phyloP scores from a whole-genome alignment of 2,888 invertebrate genomes.

The Standfussiana lucernea region DNA sequence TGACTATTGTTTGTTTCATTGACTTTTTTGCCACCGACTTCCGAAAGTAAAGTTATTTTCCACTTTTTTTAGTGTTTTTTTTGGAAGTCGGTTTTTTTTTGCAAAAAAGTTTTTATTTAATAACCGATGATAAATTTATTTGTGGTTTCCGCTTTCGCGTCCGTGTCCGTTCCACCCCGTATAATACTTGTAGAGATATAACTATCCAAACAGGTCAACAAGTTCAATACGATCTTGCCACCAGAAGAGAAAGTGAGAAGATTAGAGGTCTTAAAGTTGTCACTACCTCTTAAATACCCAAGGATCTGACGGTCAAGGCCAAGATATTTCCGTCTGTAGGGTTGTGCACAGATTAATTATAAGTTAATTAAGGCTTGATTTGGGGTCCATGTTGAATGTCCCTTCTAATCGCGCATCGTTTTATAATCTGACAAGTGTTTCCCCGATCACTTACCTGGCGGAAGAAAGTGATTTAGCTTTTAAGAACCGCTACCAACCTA shows the following conservation, averaged over 20 bases:
- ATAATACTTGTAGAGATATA: not conserved
- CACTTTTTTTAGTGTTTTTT: too few relatives aligned
- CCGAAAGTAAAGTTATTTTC: too few relatives aligned
- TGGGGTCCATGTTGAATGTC: slow-evolving; percentile 6
- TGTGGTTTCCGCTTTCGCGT: too few relatives aligned
- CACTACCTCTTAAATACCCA: not conserved
- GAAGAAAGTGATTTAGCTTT: too few relatives aligned
- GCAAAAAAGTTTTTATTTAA: too few relatives aligned
- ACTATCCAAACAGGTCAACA: not conserved
- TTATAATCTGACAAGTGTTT: not conserved
- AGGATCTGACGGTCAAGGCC: slow-evolving; percentile 23
- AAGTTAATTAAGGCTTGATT: not conserved
- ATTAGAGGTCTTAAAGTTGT: slow-evolving; percentile 10
- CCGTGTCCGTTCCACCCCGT: too few relatives aligned
- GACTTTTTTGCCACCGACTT: too few relatives aligned
- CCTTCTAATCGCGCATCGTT: not conserved
- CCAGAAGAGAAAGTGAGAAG: slow-evolving; percentile 17
- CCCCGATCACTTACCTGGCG: too few relatives aligned
- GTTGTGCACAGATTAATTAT: not conserved
- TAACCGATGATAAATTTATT: too few relatives aligned
- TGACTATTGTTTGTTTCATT: too few relatives aligned
- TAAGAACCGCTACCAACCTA: too few relatives aligned
- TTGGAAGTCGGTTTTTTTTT: too few relatives aligned
- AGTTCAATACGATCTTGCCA: not conserved
- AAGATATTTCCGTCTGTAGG: slow-evolving; percentile 6